Evolutionary conservation across 2,113 vertebrate species (phyloP), one percentile per base, ranked within the genome.

Genomic region (Chascanopsetta lugubris): DNA sequence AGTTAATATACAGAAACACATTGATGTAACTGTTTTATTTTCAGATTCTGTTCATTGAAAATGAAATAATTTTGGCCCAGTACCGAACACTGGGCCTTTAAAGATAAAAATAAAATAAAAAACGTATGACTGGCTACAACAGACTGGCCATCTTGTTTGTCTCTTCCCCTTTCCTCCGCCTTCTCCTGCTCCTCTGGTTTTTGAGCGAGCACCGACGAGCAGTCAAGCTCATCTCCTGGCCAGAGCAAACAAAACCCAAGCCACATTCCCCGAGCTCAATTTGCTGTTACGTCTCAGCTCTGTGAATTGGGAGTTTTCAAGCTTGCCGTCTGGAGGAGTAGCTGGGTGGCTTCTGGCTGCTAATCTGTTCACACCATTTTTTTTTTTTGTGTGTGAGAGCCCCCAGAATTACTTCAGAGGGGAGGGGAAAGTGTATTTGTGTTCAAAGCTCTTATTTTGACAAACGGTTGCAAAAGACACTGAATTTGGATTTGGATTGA

Each of bases 241-340:
- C 90, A 93, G 90, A 90, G 87, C 89, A 93, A 93, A 93, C 91
- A 93, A 93, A 93, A 90, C 85, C 77, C 82, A 83, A 89, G 77
- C 87, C 86, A 87, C 93, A 93, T 93, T 93, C 91, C 91, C 90
- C 87, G 36, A 91, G 88, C 92, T 93, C 91, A 93, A 93, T 93
- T 93, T 93, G 90, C 91, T 93, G 93, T 93, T 93, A 92, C 86
- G 85, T 90, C 79, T 90, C 82, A 88, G 90, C 86, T 91, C 86
- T 91, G 89, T 83, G 92, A 87, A 92, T 91, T 92, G 90, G 85
- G 90, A 87, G 85, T 91, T 91, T 87, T 87, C 77, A 83, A 83
- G 72, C 88, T 75, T 81, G 71, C 82, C 85, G 85, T 77, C 83
- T 87, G 82, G 79, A 88, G 79, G 79, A 92, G 75, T 62, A 90